Conservation (phyloP, 2,797 vertebrate species). For the Decapterus maruadsi region DNA sequence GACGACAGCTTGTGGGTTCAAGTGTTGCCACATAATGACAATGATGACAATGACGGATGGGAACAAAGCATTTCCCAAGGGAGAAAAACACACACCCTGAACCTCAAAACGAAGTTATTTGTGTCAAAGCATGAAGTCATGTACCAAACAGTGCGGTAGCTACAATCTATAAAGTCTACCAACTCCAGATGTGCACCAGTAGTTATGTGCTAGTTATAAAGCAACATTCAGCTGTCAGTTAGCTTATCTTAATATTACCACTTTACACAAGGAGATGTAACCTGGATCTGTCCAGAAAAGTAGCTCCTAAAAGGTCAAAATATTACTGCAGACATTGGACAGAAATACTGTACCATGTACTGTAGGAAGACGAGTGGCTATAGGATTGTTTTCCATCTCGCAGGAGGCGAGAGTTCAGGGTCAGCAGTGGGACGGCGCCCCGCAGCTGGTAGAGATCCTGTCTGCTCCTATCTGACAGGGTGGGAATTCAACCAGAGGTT, state of each 20-base stretch:
- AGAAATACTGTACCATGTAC: background rate
- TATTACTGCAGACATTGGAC: background rate
- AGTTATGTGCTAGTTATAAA: background rate
- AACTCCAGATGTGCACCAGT: background rate
- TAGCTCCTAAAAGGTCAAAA: background rate
- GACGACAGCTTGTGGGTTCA: background rate
- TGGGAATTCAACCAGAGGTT: background rate
- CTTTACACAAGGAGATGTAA: background rate
- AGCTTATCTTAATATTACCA: background rate
- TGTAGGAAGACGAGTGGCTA: background rate
- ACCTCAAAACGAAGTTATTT: background rate
- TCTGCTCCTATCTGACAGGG: background rate
- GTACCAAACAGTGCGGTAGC: background rate
- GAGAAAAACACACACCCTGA: background rate
- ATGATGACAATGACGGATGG: slow-evolving; percentile 5
- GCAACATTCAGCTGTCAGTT: background rate
- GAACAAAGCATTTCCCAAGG: background rate
- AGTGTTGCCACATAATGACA: background rate
- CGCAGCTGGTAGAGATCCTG: slow-evolving; percentile 7
- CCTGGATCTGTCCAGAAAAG: background rate
- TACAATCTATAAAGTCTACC: background rate
- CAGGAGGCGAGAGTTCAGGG: background rate
- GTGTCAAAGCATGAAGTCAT: background rate
- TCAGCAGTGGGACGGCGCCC: background rate
- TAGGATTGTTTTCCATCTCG: background rate